Evolutionary conservation across 2,888 invertebrate species (phyloP).

Genomic region (Prosapia bicincta): DNA sequence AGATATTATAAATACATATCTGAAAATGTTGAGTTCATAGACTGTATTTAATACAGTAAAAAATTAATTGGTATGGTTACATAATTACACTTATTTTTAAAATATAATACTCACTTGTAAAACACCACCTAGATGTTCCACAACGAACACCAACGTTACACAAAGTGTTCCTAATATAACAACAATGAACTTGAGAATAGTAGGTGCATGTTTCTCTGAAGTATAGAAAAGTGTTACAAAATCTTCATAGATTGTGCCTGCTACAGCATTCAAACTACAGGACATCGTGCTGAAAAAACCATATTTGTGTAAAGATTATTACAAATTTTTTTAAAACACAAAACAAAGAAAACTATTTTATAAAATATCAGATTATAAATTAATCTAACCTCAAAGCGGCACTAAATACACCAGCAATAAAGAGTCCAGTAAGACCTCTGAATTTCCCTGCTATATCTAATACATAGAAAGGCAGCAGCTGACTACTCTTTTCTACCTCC

Average conservation of each 20-base stretch:
- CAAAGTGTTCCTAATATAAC: conserved; percentile 52
- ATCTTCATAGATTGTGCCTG: conserved; percentile 63
- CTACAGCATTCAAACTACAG: conserved; percentile 57
- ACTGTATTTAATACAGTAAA: too few species aligned
- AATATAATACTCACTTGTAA: conserved; percentile 36
- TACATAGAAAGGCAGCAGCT: conserved; percentile 69
- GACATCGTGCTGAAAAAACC: conserved; percentile 56
- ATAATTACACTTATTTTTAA: too few species aligned
- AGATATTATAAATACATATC: too few species aligned
- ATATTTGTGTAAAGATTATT: background rate
- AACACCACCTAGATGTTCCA: conserved; percentile 38
- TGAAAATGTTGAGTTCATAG: too few species aligned
- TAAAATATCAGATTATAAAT: too few species aligned
- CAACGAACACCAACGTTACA: conserved; percentile 45
- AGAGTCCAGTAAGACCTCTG: conserved; percentile 69
- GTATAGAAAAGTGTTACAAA: conserved; percentile 57
- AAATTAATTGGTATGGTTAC: too few species aligned
- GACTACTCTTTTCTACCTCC: conserved; percentile 43
- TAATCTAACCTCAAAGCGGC: conserved; percentile 64
- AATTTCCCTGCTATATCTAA: conserved; percentile 62
- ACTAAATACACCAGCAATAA: conserved; percentile 70
- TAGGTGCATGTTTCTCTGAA: conserved; percentile 54
- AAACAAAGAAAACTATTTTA: background rate
- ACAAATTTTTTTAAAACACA: background rate
- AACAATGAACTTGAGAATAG: conserved; percentile 57